Evolutionary conservation across 1,140 invertebrate species (phyloP).

Genomic region (Chymomyza costata): DNA sequence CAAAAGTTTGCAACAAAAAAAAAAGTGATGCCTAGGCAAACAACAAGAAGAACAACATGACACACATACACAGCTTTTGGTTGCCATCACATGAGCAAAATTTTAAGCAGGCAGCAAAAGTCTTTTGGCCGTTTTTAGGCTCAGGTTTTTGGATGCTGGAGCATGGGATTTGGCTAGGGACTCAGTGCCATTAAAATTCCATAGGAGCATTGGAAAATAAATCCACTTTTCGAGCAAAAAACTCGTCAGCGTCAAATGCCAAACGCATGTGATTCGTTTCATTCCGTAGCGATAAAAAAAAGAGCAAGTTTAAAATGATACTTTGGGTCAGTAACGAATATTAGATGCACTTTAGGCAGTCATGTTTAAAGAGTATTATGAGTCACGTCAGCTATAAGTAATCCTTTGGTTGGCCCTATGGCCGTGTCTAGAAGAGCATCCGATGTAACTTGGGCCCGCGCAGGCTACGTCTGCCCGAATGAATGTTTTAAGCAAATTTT

Average conservation of each 20-base stretch:
- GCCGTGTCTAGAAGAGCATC: background rate
- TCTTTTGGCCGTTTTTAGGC: conserved; percentile 48
- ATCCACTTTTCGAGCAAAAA: conserved; percentile 67
- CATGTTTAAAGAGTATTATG: background rate
- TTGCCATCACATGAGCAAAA: conserved; percentile 55
- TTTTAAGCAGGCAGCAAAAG: conserved; percentile 60
- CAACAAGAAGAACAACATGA: background rate
- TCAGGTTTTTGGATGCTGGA: background rate
- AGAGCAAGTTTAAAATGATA: background rate
- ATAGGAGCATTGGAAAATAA: conserved; percentile 67
- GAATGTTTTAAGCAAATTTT: too few relatives aligned
- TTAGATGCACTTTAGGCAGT: background rate
- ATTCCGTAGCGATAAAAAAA: too few relatives aligned
- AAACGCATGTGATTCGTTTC: conserved; percentile 68
- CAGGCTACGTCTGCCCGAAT: too few relatives aligned
- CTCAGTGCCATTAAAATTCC: conserved; percentile 64
- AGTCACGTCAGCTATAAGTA: too few relatives aligned
- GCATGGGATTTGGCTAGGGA: too few relatives aligned
- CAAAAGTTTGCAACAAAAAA: conserved; percentile 22
- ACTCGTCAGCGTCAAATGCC: conserved; percentile 67
- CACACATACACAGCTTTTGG: conserved; percentile 10
- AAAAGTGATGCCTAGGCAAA: background rate
- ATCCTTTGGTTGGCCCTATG: too few relatives aligned
- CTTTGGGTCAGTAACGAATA: background rate
- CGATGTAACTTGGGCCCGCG: background rate